Conservation (phyloP, 2,888 invertebrate species). For the Euzophera pinguis region DNA sequence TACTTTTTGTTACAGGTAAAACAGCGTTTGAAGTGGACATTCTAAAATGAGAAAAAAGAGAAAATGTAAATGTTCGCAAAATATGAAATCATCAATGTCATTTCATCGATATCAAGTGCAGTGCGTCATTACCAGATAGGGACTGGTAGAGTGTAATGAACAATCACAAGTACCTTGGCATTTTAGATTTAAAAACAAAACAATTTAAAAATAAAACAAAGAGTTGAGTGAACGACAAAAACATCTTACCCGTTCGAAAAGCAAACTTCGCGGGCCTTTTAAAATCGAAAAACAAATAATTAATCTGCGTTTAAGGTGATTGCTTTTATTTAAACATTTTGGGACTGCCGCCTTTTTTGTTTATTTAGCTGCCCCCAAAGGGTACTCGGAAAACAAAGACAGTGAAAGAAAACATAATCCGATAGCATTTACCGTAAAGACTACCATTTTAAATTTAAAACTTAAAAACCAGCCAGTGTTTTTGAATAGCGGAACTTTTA, state of each 20-base stretch:
- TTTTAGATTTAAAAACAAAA: slow-evolving; percentile 25
- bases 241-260: slow-evolving; percentile 38
- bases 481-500: too few relatives aligned
- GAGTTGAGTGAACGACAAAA: slow-evolving; percentile 30
- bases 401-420: slow-evolving; percentile 38
- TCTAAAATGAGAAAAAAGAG: slow-evolving; percentile 75
- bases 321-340: slow-evolving; percentile 65
- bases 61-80: slow-evolving; percentile 32
- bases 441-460: slow-evolving; percentile 21
- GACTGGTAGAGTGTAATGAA: slow-evolving; percentile 44
- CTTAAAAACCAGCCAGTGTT: too few relatives aligned
- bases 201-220: slow-evolving; percentile 8
- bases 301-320: slow-evolving; percentile 64
- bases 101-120: slow-evolving; percentile 27
- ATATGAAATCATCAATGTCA: slow-evolving; percentile 26
- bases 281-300: slow-evolving; percentile 62
- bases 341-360: slow-evolving; percentile 63
- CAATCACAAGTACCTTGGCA: slow-evolving; percentile 26
- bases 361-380: slow-evolving; percentile 49
- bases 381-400: slow-evolving; percentile 47
- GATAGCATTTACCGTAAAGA: slow-evolving; percentile 39
- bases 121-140: slow-evolving; percentile 44
- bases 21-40: slow-evolving; percentile 17
- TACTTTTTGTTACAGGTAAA: slow-evolving; percentile 50
- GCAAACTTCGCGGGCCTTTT: slow-evolving; percentile 46